Evolutionary conservation across 2,797 vertebrate species (phyloP).

Genomic region (Eleutherodactylus coqui): DNA sequence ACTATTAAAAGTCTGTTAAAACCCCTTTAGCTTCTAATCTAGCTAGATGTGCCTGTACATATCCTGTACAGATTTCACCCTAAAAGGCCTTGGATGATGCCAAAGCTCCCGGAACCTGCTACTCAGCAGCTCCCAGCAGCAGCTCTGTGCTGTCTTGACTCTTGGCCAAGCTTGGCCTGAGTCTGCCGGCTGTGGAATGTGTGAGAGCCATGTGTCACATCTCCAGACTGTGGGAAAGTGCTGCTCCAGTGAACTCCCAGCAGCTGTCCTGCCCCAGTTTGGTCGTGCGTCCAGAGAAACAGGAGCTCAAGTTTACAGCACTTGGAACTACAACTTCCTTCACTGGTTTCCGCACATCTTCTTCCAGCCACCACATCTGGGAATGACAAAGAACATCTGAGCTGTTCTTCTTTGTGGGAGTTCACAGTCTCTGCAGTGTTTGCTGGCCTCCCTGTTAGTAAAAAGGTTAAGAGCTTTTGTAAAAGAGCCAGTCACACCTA

Average conservation of each 20-base stretch:
- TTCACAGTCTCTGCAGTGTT: slow-evolving; percentile 57
- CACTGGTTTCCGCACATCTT: slow-evolving; percentile 74
- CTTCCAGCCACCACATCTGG: slow-evolving; percentile 67
- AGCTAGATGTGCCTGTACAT: slow-evolving; percentile 22
- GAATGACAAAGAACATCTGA: slow-evolving; percentile 69
- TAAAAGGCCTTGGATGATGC: slow-evolving; percentile 43
- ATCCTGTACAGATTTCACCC: slow-evolving; percentile 38
- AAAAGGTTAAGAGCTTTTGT: slow-evolving; percentile 30
- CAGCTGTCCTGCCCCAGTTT: slow-evolving; percentile 85
- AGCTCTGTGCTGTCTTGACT: slow-evolving; percentile 77
- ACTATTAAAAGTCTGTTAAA: not conserved
- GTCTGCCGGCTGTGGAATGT: slow-evolving; percentile 92
- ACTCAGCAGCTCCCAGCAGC: slow-evolving; percentile 67
- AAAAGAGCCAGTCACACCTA: slow-evolving; percentile 44
- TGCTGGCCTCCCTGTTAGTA: slow-evolving; percentile 56
- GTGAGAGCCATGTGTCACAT: slow-evolving; percentile 97
- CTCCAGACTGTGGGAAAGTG: slow-evolving; percentile 99
- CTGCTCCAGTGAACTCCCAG: slow-evolving; percentile 92
- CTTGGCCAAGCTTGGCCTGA: slow-evolving; percentile 78
- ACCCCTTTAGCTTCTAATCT: not conserved
- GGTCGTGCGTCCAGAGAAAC: slow-evolving; percentile 81
- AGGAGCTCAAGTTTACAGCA: slow-evolving; percentile 80
- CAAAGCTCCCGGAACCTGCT: slow-evolving; percentile 37
- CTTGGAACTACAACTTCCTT: slow-evolving; percentile 81
- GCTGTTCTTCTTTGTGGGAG: slow-evolving; percentile 63